A percentile compares a stretch with the other conserved stretches of the same genome.
Evolutionary conservation across 2,888 invertebrate species (phyloP).

Genomic region (Eristalis tenax): DNA sequence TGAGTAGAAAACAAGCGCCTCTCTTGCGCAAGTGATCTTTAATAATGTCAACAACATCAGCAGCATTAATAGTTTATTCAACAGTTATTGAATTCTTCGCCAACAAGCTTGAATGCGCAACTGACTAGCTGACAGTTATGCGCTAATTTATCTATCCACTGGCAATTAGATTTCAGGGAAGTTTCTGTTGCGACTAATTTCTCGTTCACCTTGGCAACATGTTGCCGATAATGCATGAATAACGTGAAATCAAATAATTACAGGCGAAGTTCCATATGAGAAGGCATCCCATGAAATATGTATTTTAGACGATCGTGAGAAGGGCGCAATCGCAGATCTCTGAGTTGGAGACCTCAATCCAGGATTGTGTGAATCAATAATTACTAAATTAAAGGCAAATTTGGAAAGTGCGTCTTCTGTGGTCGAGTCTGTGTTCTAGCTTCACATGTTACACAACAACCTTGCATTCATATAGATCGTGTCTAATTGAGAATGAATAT

Average conservation of each 20-base stretch:
- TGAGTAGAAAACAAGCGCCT: neutral
- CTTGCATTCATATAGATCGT: neutral
- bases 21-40: neutral
- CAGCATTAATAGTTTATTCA: neutral
- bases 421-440: neutral
- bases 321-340: neutral
- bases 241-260: neutral
- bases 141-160: neutral
- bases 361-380: no score
- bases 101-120: neutral
- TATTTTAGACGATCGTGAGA: neutral
- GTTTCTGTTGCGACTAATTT: neutral
- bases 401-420: no score
- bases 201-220: conserved; percentile 20
- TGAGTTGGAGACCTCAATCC: neutral
- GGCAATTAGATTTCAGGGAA: conserved; percentile 15
- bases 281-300: neutral
- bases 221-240: neutral
- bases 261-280: neutral
- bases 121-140: neutral
- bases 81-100: neutral
- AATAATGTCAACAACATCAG: neutral
- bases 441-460: neutral
- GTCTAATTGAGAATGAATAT: neutral
- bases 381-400: no score